Base-by-base conservation (phyloP, 1,140 invertebrate genomes). In the Meloidogyne floridensis region DNA sequence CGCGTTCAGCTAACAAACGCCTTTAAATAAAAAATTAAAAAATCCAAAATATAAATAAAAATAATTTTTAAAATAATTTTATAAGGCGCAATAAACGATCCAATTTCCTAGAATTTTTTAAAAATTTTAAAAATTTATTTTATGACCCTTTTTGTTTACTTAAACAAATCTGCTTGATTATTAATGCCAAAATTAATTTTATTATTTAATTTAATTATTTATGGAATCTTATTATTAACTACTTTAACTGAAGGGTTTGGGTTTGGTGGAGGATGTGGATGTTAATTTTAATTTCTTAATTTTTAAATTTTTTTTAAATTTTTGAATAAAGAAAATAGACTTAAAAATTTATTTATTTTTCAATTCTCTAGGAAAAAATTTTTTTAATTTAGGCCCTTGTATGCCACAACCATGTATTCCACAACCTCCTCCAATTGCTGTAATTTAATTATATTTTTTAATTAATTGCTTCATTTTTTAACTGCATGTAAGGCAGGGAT, bases 361-460 rank as follows among this genome's bases (percentile, higher is more conserved):
- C 9, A 75, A 51, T 20, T 13, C 11, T 13, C 0, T 18, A 13
- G 42, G 6, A 43, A 32, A 9, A 10, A 13, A 20, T 15, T 47
- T 75, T 51, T 20, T 42, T 9, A 15, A 59, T n/a, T 78, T 53
- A 79, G 77, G 77, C 18, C 82, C 82, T 47, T 79, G 80, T 75
- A 51, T 73, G 43, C 82, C 82, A 20, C 69, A 73, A 75, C 83
- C 83, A 32, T 84, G 83, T 72, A 13, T 84, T 13, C 84, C 82
- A 9, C 82, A 83, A 72, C 13, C 73, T 2, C 83, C 83, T 65
- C 83, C 83, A 43, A 84, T 84, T 47, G 56, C 74, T 7, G 51
- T 84, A 18, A 75, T 32, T 32, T 32, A 32, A 32, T 32, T 32
- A 32, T 32, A 32, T 32, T 32, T 32, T 32, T 32, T 32, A 32